phyloP scores from a whole-genome alignment of 2,113 vertebrate species.

The Heloderma charlesbogerti region DNA sequence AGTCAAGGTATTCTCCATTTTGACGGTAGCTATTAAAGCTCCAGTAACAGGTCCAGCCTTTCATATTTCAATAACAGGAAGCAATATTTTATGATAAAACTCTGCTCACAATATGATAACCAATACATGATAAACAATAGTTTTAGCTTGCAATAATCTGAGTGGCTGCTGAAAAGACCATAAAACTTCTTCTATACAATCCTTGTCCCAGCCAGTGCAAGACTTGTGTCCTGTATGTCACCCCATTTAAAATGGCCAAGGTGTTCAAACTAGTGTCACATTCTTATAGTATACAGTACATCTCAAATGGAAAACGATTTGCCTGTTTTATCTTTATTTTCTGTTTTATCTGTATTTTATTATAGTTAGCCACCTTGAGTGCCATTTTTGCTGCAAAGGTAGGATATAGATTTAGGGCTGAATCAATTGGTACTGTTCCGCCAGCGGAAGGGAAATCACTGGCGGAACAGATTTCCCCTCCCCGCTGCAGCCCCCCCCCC shows the following conservation, averaged over 20 bases:
- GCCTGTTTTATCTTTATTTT: neutral
- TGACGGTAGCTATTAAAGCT: neutral
- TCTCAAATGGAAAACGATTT: neutral
- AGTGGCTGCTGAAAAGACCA: neutral
- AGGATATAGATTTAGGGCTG: no score
- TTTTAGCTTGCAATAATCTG: neutral
- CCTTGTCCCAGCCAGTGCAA: neutral
- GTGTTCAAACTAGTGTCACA: neutral
- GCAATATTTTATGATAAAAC: fast-evolving
- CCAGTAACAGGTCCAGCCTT: fast-evolving
- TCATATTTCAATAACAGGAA: neutral
- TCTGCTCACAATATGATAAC: neutral
- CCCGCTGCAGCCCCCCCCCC: no score
- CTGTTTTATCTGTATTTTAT: no score
- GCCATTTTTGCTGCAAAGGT: no score
- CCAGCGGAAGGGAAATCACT: no score
- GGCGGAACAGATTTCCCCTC: no score
- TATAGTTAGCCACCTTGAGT: no score
- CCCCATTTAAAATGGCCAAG: neutral
- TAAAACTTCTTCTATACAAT: neutral
- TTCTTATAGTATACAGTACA: neutral
- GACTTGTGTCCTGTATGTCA: neutral
- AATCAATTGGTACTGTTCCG: no score
- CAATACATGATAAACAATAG: fast-evolving
- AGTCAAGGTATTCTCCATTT: neutral